Evolutionary conservation across 2,113 vertebrate genomes (phyloP), one percentile per base, ranked within the genome.

Genomic region (Paramormyrops kingsleyae): DNA sequence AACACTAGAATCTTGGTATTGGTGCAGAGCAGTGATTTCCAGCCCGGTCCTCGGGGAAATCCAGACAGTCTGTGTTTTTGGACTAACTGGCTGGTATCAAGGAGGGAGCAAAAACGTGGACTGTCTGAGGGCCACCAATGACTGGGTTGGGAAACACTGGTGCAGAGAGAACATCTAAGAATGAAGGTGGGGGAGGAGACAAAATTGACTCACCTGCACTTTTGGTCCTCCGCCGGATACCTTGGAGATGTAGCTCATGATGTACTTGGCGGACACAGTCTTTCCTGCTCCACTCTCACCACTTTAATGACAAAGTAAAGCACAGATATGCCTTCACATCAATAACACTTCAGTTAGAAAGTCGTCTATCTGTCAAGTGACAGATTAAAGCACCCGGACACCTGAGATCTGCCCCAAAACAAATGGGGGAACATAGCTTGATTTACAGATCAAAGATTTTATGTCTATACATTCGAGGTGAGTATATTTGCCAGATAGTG

Each of bases 241-340:
- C 90, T 97, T 97, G 91, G 96, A 97, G 88, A 97, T 90, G 80
- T 97, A 97, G 89, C 96, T 95, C 97, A 97, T 97, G 91, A 97
- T 97, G 92, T 94, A 97, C 87, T 97, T 97, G 49, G 97, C 97
- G 1, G 96, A 96, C 0, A 97, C 97, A 0, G 97, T 97, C 93
- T 97, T 97, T 42, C 96, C 97, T 0, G 96, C 96, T 39, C 97
- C 97, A 3, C 97, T 97, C 84, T 97, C 97, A 2, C 97, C 97
- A 0, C 97, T 97, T 89, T 5, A 91, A 47, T 24, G 24, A 66
- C 6, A 84, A 90, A 42, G 35, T 17, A 49, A 46, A 4, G 4
- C 83, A 13, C 44, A 47, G 17, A 42, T 80, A 39, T 27, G 66
- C 27, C 66, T 13, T 74, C 66, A 35, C 66, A 27, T 31, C 31